Evolutionary conservation across 2,113 vertebrate genomes (phyloP).

Genomic region (Pluvialis apricaria): DNA sequence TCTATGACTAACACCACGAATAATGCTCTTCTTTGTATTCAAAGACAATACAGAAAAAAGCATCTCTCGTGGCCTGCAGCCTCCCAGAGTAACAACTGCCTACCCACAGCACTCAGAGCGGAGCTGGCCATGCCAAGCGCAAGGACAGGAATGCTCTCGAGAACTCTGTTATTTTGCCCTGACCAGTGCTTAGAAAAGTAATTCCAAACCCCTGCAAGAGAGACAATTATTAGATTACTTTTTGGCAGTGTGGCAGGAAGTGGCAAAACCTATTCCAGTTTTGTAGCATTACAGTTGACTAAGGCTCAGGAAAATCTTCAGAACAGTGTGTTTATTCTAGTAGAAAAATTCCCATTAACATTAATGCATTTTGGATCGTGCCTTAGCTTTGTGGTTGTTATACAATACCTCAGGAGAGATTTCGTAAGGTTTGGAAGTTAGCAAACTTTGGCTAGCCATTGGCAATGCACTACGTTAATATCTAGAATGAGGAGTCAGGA

Average conservation of each 20-base stretch:
- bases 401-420: not conserved
- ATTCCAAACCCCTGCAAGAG: not conserved
- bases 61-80: not conserved
- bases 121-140: not conserved
- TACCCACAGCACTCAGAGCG: not conserved
- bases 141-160: fast-evolving
- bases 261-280: not conserved
- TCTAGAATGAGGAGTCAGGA: not conserved
- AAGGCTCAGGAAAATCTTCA: not conserved
- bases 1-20: not conserved
- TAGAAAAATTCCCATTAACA: not conserved
- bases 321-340: not conserved
- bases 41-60: not conserved
- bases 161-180: not conserved
- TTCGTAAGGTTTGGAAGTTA: not conserved
- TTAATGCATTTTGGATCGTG: not conserved
- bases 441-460: not conserved
- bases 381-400: not conserved
- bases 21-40: not conserved
- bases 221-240: not conserved
- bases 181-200: not conserved
- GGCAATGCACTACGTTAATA: not conserved
- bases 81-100: not conserved
- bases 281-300: not conserved
- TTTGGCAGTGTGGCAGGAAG: not conserved